phyloP scores from a whole-genome alignment of 92 coral and sea anemone genomes.

The Zoanthus gigantus region DNA sequence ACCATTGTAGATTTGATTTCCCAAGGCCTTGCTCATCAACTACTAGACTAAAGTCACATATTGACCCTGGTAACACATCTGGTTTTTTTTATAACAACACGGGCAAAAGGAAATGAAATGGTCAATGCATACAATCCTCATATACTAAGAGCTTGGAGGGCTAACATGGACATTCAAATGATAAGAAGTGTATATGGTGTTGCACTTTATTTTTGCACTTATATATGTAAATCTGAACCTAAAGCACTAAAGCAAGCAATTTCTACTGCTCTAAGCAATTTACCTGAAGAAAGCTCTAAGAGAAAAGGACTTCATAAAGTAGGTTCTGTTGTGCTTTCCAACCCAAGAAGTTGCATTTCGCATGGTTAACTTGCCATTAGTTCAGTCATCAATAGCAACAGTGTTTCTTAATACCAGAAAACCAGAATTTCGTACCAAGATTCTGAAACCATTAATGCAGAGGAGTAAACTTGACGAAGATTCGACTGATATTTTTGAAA shows the following conservation, averaged over 20 bases:
- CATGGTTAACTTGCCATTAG: slow-evolving; percentile 43
- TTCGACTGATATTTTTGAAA: too few relatives aligned
- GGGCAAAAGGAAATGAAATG: slow-evolving; percentile 40
- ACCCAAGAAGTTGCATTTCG: slow-evolving; percentile 65
- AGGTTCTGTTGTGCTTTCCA: slow-evolving; percentile 30
- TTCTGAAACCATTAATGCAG: slow-evolving; percentile 45
- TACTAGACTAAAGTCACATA: slow-evolving; percentile 36
- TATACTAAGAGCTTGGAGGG: slow-evolving; percentile 11
- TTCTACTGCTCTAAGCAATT: slow-evolving; percentile 19
- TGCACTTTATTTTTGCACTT: slow-evolving; percentile 60
- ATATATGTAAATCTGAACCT: slow-evolving; percentile 69
- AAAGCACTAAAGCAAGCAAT: slow-evolving; percentile 51
- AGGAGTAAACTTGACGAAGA: too few relatives aligned
- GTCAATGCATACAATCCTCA: slow-evolving; percentile 29
- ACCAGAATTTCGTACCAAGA: slow-evolving; percentile 46
- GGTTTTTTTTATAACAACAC: slow-evolving; percentile 32
- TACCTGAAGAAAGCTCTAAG: slow-evolving; percentile 50
- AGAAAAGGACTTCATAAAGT: slow-evolving; percentile 48
- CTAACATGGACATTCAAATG: slow-evolving; percentile 51
- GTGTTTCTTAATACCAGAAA: slow-evolving; percentile 51
- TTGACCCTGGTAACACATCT: slow-evolving; percentile 53
- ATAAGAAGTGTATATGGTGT: slow-evolving; percentile 58
- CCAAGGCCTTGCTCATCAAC: slow-evolving; percentile 50
- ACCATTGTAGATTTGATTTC: slow-evolving; percentile 63
- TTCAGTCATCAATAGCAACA: slow-evolving; percentile 48